phyloP scores from a whole-genome alignment of 2,888 invertebrate genomes.

The Listrodromus nycthemerus region DNA sequence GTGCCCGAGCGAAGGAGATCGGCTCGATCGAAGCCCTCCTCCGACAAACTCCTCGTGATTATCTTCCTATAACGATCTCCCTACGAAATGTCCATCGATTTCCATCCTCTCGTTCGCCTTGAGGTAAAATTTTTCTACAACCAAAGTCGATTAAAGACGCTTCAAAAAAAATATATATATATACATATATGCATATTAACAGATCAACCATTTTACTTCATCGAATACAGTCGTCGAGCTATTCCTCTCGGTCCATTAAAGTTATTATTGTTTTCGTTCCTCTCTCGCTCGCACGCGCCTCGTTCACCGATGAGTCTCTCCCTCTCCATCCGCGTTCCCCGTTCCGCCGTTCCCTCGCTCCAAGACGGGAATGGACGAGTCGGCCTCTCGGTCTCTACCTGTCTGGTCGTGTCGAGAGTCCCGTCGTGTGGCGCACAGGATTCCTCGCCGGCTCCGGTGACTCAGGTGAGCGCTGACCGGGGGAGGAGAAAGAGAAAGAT shows the following conservation, averaged over 20 bases:
- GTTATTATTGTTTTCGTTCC: background rate
- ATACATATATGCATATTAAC: too few relatives aligned
- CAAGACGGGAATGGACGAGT: slow-evolving; percentile 63
- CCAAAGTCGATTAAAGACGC: too few relatives aligned
- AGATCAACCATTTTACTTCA: background rate
- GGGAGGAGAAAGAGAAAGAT: slow-evolving; percentile 50
- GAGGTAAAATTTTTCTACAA: background rate
- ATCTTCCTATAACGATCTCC: too few relatives aligned
- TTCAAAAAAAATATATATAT: too few relatives aligned
- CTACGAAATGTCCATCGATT: too few relatives aligned
- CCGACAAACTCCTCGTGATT: slow-evolving; percentile 9
- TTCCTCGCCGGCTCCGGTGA: slow-evolving; percentile 75
- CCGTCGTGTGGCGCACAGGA: slow-evolving; percentile 17
- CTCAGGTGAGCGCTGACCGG: slow-evolving; percentile 73
- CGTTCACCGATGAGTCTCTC: background rate
- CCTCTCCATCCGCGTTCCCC: slow-evolving; percentile 7
- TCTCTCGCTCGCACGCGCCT: slow-evolving; percentile 2
- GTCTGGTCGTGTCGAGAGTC: slow-evolving; percentile 56
- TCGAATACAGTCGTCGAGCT: too few relatives aligned
- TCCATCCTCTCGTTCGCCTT: too few relatives aligned
- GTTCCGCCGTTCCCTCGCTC: slow-evolving; percentile 28
- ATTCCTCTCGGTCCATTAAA: too few relatives aligned
- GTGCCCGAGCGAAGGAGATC: slow-evolving; percentile 29
- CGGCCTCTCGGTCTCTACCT: slow-evolving; percentile 59
- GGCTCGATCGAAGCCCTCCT: slow-evolving; percentile 30